Base-by-base conservation (phyloP, 2,797 vertebrate species). In the Ctenosaura bakeri region DNA sequence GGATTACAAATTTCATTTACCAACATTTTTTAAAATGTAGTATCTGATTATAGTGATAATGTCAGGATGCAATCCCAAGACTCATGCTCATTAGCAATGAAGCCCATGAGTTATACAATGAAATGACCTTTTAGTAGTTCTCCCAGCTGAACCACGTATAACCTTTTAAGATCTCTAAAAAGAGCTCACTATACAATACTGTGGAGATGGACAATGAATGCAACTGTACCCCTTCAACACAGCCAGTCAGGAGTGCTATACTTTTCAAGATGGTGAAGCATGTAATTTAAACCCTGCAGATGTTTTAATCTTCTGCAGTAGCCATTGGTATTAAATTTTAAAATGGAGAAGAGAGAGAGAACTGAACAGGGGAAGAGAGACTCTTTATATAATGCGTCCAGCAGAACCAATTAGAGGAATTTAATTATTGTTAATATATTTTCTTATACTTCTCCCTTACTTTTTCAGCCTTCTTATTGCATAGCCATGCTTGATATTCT, bases 361-460 rank as follows among this genome's bases (percentile, higher is more conserved):
- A 91, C 90, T 0, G 6, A 4, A 12, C 24, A 69, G 81, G 87
- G 78, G 88, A 87, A 13, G 66, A 29, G 10, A 32, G 3, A 50
- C 62, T 62, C 50, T 88, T n/a, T 93, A 85, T 86, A 90, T 46
- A 90, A 90, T 84, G 92, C 86, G 84, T 29, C 52, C 79, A 92
- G 56, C 91, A 80, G 46, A 77, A 69, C 66, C 32, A 29, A 77
- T 94, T 6, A 1, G 82, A 90, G 93, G 24, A 18, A 56, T 92
- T 93, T 92, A 93, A 89, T 90, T 92, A 83, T 94, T 92, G 88
- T 88, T 46, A 94, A 92, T 90, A 88, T 56, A 4, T 81, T 88
- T 90, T 92, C 38, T 80, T 88, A 91, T 76, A 26, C 16, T 90
- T 29, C 0, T 64, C 69, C 90, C 46, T 0, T 2, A 54, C 13